Evolutionary conservation across 2,797 vertebrate species (phyloP), one percentile per base, ranked within the genome.

Genomic region (Liasis olivaceus): DNA sequence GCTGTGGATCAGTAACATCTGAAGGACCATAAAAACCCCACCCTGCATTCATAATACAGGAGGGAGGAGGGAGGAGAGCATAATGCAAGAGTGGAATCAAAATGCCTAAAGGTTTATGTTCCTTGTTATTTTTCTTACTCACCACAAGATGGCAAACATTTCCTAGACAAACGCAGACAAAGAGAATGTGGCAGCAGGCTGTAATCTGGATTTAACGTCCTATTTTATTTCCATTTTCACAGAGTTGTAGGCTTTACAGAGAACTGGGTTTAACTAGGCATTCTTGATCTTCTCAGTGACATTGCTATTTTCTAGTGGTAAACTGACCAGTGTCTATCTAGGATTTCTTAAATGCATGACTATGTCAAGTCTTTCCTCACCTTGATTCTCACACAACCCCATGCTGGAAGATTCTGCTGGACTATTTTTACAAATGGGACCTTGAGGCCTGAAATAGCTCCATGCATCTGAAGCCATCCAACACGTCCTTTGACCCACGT

Each of bases 91-190:
- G 7, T 4, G 17, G 31, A 24, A 60, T 91, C n/a, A 88, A 81
- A 91, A 84, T 42, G 22, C n/a, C 54, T 58, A 5, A 2, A 36
- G 15, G 8, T n/a, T 81, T 54, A 54, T 2, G 36, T 64, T 59
- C 72, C 88, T 86, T 0, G 0, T 59, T 89, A 47, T 93, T 72
- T 89, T 63, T 3, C 12, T 8, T 0, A 0, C 4, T 24, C n/a
- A 93, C 93, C 98, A 95, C 96, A 96, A 98, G 98, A 91, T 97
- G 97, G 97, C 95, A 96, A 95, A 15, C 58, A 3, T 94, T 96
- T 94, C 96, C 96, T 95, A 24, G 0, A 85, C 89, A 96, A 95
- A 88, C 84, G 47, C 47, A 93, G 6, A 17, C 91, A 36, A 91
- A 0, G 60, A 47, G 81, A 62, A 47, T 54, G 0, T 7, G 22